Conservation (phyloP, 2,888 invertebrate genomes). For the Trilocha varians region DNA sequence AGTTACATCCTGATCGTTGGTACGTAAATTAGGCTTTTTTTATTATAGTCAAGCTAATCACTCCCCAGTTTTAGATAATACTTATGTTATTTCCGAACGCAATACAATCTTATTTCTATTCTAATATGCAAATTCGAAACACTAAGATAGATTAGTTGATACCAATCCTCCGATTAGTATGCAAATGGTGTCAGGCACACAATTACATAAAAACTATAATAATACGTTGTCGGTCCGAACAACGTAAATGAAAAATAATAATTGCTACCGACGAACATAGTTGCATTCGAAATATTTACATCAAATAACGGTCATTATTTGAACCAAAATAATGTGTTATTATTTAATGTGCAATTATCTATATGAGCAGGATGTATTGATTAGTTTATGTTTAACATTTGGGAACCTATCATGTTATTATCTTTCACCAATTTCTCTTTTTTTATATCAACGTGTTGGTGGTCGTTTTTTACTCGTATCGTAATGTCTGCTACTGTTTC, state of each 20-base stretch:
- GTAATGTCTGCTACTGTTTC: not conserved
- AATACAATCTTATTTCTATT: not conserved
- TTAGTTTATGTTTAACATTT: not conserved
- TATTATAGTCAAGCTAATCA: too few species aligned
- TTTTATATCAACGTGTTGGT: not conserved
- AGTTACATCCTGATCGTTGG: too few species aligned
- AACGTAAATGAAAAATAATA: constrained; percentile 16
- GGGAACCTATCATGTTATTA: not conserved
- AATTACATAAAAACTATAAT: constrained; percentile 20
- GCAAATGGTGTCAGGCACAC: not conserved
- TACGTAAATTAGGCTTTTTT: too few species aligned
- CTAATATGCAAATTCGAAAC: not conserved
- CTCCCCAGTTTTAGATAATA: too few species aligned
- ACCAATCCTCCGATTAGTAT: not conserved
- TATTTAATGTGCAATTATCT: not conserved
- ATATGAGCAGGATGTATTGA: not conserved
- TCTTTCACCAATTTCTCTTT: not conserved
- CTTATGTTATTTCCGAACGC: too few species aligned
- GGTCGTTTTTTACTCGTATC: not conserved
- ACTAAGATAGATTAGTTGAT: not conserved
- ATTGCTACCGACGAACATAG: constrained; percentile 3
- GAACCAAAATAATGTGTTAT: not conserved
- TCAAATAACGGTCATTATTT: not conserved
- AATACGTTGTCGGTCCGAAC: constrained; percentile 21
- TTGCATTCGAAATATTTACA: not conserved